Conservation (phyloP, 2,888 invertebrate genomes). For the Heteromyza rotundicornis region DNA sequence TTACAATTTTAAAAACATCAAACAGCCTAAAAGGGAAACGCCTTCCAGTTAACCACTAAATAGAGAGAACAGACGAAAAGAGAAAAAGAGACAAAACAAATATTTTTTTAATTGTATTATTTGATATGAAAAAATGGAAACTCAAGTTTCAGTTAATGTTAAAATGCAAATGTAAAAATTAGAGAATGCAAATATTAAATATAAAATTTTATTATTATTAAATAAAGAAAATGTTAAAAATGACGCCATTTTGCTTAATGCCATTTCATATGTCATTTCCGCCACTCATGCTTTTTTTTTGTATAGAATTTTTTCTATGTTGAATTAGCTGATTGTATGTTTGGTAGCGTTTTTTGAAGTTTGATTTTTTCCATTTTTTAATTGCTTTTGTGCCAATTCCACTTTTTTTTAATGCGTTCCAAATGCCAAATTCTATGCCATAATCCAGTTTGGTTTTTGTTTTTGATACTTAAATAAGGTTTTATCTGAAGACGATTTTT, state of each 20-base stretch:
- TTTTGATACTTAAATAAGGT: constrained; percentile 8
- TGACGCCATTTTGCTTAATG: constrained; percentile 30
- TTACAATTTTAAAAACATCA: too few relatives aligned
- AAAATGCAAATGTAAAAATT: too few relatives aligned
- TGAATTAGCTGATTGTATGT: too few relatives aligned
- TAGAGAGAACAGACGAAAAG: constrained; percentile 27
- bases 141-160: too few relatives aligned
- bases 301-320: constrained; percentile 26
- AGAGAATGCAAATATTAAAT: background rate
- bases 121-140: too few relatives aligned
- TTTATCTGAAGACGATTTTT: background rate
- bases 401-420: constrained; percentile 45
- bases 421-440: constrained; percentile 28
- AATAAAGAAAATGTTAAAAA: too few relatives aligned
- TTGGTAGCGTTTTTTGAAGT: constrained; percentile 21
- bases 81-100: background rate
- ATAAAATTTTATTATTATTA: background rate
- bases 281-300: constrained; percentile 16
- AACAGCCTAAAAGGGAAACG: constrained; percentile 50
- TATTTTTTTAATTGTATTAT: too few relatives aligned
- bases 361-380: constrained; percentile 23
- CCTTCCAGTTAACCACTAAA: constrained; percentile 60
- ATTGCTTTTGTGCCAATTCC: constrained; percentile 28
- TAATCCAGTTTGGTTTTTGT: background rate
- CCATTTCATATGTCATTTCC: background rate